Base-by-base conservation (phyloP, 2,113 vertebrate species). In the Lepidothrix coronata region DNA sequence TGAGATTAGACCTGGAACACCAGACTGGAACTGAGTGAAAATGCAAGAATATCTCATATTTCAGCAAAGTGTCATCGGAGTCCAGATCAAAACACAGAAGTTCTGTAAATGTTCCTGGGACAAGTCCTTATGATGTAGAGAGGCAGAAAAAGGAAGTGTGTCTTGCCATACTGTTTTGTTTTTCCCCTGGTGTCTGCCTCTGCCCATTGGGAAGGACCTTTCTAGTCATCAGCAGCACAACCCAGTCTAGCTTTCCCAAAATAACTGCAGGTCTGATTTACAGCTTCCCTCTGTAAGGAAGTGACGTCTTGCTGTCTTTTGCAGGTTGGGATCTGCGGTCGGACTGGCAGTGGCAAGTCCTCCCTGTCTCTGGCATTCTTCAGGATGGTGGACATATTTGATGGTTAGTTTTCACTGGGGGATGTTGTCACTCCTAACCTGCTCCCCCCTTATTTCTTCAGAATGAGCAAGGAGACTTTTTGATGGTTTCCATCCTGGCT, bases 331-430 rank as follows among this genome's bases (percentile, higher is more conserved):
- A 99, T 99, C 96, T 99, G 99, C 48, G 99, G 99, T 10, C 99
- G 99, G 31, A 99, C 99, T 1, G 99, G 99, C 91, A 99, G 99
- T 1, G 99, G 99, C 65, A 99, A 99, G 96, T 99, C 99, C 3
- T 99, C 99, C 2, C 95, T 99, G 48, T 99, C 99, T 6, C 96
- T 99, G 98, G 99, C 99, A 0, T 99, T 99, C 96, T 99, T 99
- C 99, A 98, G 99, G 96, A 99, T 99, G 99, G 99, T 99, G 88
- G 99, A 99, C 57, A 99, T 99, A 88, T 99, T 99, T 95, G 99
- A 99, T 95, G 99, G 99, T 99, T 88, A 97, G 98, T 98, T 86
- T 86, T 72, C 58, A 72, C 39, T 61, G 21, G 23, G 37, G 24
- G 41, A 2, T 44, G 8, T 66, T 75, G 33, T 82, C 18, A 67